Conservation (phyloP, 2,888 invertebrate species). For the Arenicola marina region DNA sequence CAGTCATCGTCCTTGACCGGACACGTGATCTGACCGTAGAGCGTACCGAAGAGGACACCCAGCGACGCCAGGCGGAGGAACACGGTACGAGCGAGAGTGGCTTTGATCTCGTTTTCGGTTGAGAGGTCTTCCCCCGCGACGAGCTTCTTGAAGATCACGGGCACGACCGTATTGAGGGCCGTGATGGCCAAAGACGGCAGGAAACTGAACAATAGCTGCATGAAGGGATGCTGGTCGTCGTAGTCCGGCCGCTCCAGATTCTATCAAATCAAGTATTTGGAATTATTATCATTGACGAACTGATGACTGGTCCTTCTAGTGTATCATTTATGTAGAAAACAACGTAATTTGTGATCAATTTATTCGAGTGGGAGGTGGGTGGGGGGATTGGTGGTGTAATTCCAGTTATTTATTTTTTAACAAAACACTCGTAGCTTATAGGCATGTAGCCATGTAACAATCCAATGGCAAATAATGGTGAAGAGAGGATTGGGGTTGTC, state of each 20-base stretch:
- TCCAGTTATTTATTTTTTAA: too few relatives aligned
- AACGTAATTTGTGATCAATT: too few relatives aligned
- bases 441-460: too few relatives aligned
- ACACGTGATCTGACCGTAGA: slow-evolving; percentile 52
- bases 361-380: too few relatives aligned
- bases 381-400: too few relatives aligned
- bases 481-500: too few relatives aligned
- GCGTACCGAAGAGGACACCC: slow-evolving; percentile 73
- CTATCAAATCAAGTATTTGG: slow-evolving; percentile 5
- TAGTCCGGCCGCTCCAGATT: slow-evolving; percentile 1
- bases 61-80: slow-evolving; percentile 77
- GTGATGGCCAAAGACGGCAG: slow-evolving; percentile 80
- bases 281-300: too few relatives aligned
- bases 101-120: slow-evolving; percentile 71
- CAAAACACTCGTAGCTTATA: too few relatives aligned
- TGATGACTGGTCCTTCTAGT: too few relatives aligned
- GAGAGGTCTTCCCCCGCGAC: slow-evolving; percentile 76
- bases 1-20: slow-evolving; percentile 10
- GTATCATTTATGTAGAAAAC: too few relatives aligned
- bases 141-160: slow-evolving; percentile 74
- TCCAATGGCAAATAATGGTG: too few relatives aligned
- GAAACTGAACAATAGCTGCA: slow-evolving; percentile 70
- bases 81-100: slow-evolving; percentile 73
- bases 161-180: slow-evolving; percentile 74
- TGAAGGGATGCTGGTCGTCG: slow-evolving; percentile 19